phyloP scores from a whole-genome alignment of 2,113 vertebrate genomes.

The Nyctibius bracteatus region DNA sequence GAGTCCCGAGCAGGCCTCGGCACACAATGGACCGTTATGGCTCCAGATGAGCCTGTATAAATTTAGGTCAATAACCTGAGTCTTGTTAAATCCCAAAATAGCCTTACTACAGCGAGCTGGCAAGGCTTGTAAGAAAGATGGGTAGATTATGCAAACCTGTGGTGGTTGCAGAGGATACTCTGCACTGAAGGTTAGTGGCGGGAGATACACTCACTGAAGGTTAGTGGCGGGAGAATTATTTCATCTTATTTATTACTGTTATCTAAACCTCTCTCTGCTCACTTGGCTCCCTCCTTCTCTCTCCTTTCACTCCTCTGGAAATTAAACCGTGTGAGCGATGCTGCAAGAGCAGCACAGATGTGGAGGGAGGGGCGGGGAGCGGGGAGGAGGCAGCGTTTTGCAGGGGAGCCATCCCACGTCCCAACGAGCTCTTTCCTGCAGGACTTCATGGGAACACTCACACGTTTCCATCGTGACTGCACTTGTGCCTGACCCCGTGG shows the following conservation, averaged over 20 bases:
- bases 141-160: background rate
- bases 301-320: background rate
- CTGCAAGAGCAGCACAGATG: background rate
- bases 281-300: background rate
- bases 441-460: background rate
- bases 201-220: background rate
- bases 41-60: slow-evolving; percentile 59
- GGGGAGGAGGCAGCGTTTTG: fast-evolving
- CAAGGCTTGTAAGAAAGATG: background rate
- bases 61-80: slow-evolving; percentile 68
- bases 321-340: background rate
- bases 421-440: fast-evolving
- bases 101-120: background rate
- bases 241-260: background rate
- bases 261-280: background rate
- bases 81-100: slow-evolving; percentile 37
- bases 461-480: background rate
- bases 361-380: background rate
- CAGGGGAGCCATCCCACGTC: fast-evolving
- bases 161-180: background rate
- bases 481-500: background rate
- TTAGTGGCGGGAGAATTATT: background rate
- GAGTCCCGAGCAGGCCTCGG: slow-evolving; percentile 7
- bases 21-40: slow-evolving; percentile 57
- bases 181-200: background rate